A percentile compares a stretch with the other conserved stretches of the same genome.
Evolutionary conservation across 2,113 vertebrate genomes (phyloP).

Genomic region (Sorex araneus): DNA sequence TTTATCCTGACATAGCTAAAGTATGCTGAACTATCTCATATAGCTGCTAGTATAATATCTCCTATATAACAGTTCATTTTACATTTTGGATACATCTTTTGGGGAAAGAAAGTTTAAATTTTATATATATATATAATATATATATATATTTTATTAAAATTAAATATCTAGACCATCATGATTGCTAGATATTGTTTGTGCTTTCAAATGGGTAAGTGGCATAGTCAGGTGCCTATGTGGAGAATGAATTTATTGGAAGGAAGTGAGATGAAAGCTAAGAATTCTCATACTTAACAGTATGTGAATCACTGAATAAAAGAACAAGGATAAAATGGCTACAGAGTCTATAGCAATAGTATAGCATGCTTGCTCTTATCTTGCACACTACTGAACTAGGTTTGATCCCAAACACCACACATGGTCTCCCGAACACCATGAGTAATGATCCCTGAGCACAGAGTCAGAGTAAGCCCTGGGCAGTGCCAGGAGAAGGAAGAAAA

Average conservation of each 20-base stretch:
- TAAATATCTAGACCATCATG: constrained; percentile 31
- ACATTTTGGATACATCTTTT: constrained; percentile 16
- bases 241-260: constrained; percentile 43
- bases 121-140: too few species aligned
- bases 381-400: too few species aligned
- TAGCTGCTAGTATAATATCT: constrained; percentile 24
- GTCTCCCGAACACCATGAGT: too few species aligned
- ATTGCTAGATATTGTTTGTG: not conserved
- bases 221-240: constrained; percentile 21
- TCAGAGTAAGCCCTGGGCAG: too few species aligned
- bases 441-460: too few species aligned
- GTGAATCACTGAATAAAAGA: too few species aligned
- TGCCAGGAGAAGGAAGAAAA: too few species aligned
- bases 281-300: too few species aligned
- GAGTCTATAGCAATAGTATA: too few species aligned
- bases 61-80: constrained; percentile 39
- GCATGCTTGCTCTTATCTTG: too few species aligned
- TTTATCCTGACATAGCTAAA: constrained; percentile 36
- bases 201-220: constrained; percentile 27
- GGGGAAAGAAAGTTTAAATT: not conserved
- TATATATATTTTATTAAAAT: constrained; percentile 47
- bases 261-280: constrained; percentile 8
- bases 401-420: too few species aligned
- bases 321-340: too few species aligned
- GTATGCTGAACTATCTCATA: not conserved